Evolutionary conservation across 2,113 vertebrate species (phyloP), one percentile per base, ranked within the genome.

Genomic region (Otus sunia): DNA sequence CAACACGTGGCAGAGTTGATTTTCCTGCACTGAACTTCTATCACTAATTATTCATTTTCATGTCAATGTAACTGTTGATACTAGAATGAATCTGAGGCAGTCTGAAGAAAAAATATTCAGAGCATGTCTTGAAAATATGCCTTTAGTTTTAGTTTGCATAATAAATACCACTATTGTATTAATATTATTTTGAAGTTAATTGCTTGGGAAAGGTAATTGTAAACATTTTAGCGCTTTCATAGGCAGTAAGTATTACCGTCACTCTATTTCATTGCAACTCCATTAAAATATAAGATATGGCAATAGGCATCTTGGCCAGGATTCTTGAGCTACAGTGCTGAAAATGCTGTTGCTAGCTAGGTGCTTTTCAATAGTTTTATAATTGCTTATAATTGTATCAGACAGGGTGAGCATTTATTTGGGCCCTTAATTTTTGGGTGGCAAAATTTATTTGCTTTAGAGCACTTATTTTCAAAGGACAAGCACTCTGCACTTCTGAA

Each of bases 41-140:
- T 60, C 34, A 60, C 30, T 69, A 91, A 90, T 87, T 95, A 94
- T 92, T 97, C 62, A 78, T 83, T 91, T 92, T 93, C 36, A 75
- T 95, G 94, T 85, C 36, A 88, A 55, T 85, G 32, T 81, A 94
- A 83, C 92, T 79, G 64, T 90, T 97, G 91, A 81, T 90, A 93
- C 26, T 37, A 81, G 68, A 95, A 94, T 85, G 97, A 96, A 95
- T 72, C 88, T 88, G 53, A 93, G 72, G 30, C 68, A 83, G 29
- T 74, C 94, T 94, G 59, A 75, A 78, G 91, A 94, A 82, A 82
- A 91, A 92, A 76, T 75, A 77, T 67, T 83, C 59, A 63, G 72
- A 80, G 6, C 37, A 11, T 17, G 37, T 73, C 50, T 52, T 56
- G 60, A 79, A 90, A 92, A 80, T 50, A 67, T 30, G 41, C 14